phyloP scores from a whole-genome alignment of 2,113 vertebrate species.

The Gorsachius goisagi region DNA sequence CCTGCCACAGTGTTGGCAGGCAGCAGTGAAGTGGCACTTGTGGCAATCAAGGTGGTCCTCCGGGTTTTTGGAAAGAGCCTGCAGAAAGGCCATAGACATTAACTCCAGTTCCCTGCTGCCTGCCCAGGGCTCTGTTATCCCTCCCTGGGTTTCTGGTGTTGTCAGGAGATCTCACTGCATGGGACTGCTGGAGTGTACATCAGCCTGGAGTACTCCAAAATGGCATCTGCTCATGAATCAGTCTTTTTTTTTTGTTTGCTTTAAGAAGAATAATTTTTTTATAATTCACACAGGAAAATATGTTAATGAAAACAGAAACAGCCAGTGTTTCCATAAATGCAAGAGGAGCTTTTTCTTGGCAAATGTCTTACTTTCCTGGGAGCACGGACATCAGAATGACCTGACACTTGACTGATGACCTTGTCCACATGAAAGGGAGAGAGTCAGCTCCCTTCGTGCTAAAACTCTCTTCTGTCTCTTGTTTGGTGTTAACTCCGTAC shows the following conservation, averaged over 20 bases:
- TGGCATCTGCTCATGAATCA: not conserved
- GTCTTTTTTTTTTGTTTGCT: not conserved
- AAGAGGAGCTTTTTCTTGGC: not conserved
- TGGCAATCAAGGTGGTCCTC: not conserved
- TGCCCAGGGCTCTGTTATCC: not conserved
- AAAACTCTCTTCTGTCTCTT: not conserved
- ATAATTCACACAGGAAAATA: not conserved
- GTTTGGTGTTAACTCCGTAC: not conserved
- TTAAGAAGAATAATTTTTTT: not conserved
- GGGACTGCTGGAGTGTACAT: not conserved
- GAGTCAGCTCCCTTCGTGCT: not conserved
- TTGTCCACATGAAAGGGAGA: not conserved
- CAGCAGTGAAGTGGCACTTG: not conserved
- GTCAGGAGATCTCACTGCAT: not conserved
- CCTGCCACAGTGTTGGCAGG: not conserved
- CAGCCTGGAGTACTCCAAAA: not conserved
- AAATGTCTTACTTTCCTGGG: not conserved
- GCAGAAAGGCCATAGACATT: not conserved
- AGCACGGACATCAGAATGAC: not conserved
- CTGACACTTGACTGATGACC: not conserved
- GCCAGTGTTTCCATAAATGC: not conserved
- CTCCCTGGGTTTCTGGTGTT: not conserved
- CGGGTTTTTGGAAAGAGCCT: not conserved
- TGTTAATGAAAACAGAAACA: not conserved
- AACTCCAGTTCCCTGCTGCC: fast-evolving